phyloP scores from a whole-genome alignment of 2,888 invertebrate genomes.

The Cyaniris semiargus region DNA sequence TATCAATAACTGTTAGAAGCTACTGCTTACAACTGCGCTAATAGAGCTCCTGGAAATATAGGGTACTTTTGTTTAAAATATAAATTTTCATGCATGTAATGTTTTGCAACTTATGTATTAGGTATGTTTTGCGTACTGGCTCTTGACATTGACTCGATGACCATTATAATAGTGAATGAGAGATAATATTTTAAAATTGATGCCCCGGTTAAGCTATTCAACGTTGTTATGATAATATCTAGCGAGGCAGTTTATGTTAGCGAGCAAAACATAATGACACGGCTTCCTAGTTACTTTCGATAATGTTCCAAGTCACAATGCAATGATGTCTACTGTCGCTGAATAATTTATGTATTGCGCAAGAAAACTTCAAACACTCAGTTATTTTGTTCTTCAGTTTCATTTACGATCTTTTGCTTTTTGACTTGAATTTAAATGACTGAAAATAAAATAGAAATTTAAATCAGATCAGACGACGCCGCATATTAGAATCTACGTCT shows the following conservation, averaged over 20 bases:
- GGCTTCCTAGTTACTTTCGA: constrained; percentile 50
- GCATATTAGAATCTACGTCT: background rate
- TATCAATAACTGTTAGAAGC: background rate
- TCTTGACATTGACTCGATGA: background rate
- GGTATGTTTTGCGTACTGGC: background rate
- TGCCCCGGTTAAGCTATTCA: constrained; percentile 45
- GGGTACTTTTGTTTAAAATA: background rate
- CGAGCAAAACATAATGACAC: constrained; percentile 57
- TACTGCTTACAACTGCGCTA: background rate
- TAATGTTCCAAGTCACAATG: constrained; percentile 44
- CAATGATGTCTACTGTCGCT: constrained; percentile 49
- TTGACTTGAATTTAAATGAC: too few species aligned
- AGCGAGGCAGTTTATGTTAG: constrained; percentile 54
- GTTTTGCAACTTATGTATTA: background rate
- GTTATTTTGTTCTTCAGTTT: background rate
- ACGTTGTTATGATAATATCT: constrained; percentile 50
- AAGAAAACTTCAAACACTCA: constrained; percentile 39
- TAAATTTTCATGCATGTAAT: background rate
- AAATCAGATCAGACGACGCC: background rate
- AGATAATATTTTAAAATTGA: constrained; percentile 44
- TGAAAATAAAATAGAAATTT: background rate
- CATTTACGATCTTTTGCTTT: background rate
- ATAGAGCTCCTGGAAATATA: background rate
- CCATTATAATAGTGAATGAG: constrained; percentile 19
- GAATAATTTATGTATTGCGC: constrained; percentile 47